A percentile compares a stretch with the other conserved stretches of the same genome.
phyloP scores from a whole-genome alignment of 2,888 invertebrate species.

The Hemistola chrysoprasaria region DNA sequence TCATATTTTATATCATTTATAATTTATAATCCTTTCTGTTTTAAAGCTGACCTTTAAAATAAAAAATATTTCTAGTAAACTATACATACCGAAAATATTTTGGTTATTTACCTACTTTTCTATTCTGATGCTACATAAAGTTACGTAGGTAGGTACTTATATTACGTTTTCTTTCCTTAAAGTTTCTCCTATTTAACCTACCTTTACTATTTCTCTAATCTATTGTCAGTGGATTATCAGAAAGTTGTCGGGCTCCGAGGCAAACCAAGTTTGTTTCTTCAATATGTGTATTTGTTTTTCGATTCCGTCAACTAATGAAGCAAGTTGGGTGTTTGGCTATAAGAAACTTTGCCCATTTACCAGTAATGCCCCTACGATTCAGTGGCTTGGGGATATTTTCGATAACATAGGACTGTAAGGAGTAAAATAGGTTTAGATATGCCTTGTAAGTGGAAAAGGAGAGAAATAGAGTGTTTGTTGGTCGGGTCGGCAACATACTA shows the following conservation, averaged over 20 bases:
- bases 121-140: too few species aligned
- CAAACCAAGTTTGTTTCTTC: slow-evolving; percentile 22
- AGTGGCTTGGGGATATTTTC: slow-evolving; percentile 20
- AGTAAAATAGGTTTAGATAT: background rate
- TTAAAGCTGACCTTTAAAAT: too few species aligned
- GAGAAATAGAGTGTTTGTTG: too few species aligned
- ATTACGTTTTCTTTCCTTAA: background rate
- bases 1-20: too few species aligned
- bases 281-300: slow-evolving; percentile 35
- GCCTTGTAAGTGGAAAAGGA: background rate
- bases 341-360: slow-evolving; percentile 30
- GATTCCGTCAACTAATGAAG: slow-evolving; percentile 33
- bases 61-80: too few species aligned
- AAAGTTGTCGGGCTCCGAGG: slow-evolving; percentile 6
- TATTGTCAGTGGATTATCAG: slow-evolving; percentile 11
- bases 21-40: too few species aligned
- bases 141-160: background rate
- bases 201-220: slow-evolving; percentile 1
- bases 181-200: background rate
- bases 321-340: slow-evolving; percentile 23
- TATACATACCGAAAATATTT: too few species aligned
- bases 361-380: slow-evolving; percentile 26
- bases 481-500: too few species aligned
- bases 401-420: slow-evolving; percentile 7
- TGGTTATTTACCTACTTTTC: too few species aligned